phyloP scores from a whole-genome alignment of 2,113 vertebrate species.

The Carassius gibelio region DNA sequence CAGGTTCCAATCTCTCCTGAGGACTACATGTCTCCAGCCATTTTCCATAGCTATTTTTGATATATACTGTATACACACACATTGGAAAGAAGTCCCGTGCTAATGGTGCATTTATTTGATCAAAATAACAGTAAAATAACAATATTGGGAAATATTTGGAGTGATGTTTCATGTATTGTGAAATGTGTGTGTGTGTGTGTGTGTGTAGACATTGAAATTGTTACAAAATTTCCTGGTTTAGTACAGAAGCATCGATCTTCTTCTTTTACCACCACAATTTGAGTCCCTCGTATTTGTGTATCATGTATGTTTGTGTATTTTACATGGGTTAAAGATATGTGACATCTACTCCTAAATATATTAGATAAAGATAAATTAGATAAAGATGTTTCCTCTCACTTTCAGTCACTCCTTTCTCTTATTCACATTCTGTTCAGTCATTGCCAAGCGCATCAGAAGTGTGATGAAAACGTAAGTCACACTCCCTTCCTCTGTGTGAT shows the following conservation, averaged over 20 bases:
- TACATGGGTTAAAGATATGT: background rate
- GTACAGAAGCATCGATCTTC: background rate
- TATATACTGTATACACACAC: too few species aligned
- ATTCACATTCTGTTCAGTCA: slow-evolving; percentile 23
- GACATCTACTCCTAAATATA: background rate
- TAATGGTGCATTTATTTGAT: too few species aligned
- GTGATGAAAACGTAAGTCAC: slow-evolving; percentile 45
- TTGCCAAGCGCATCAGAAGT: slow-evolving; percentile 2
- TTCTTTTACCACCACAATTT: background rate
- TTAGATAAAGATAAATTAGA: background rate
- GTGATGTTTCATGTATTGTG: too few species aligned
- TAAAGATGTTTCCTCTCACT: background rate
- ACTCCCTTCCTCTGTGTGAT: slow-evolving; percentile 14
- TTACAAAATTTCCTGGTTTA: background rate
- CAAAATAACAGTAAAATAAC: too few species aligned
- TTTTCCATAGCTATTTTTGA: too few species aligned
- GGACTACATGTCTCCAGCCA: background rate
- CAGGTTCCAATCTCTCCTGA: background rate
- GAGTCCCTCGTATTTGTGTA: background rate
- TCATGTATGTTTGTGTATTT: background rate
- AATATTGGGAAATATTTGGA: too few species aligned
- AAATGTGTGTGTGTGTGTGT: too few species aligned
- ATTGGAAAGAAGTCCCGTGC: too few species aligned
- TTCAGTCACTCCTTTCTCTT: slow-evolving; percentile 24
- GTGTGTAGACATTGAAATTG: background rate